phyloP scores from a whole-genome alignment of 2,797 vertebrate species.

The Lerista edwardsae region DNA sequence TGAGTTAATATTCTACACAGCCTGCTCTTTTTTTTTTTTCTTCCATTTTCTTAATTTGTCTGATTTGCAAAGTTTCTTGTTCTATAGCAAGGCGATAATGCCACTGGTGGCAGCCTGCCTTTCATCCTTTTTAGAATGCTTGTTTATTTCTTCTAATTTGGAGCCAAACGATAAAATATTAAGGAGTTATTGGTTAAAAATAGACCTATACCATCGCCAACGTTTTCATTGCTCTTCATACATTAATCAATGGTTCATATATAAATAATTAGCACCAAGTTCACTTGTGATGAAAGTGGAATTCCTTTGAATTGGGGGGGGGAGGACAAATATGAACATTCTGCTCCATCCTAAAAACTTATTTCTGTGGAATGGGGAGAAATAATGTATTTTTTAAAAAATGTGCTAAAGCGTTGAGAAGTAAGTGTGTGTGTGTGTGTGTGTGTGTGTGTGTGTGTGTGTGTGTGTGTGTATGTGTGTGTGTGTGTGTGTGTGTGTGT shows the following conservation, averaged over 20 bases:
- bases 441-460: too few species aligned
- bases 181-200: slow-evolving; percentile 56
- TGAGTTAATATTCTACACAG: accelerated
- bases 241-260: slow-evolving; percentile 68
- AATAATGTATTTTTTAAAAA: slow-evolving; percentile 52
- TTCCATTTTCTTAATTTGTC: neutral
- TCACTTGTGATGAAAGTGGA: slow-evolving; percentile 66
- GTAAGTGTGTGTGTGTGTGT: neutral
- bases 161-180: slow-evolving; percentile 45
- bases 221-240: slow-evolving; percentile 59
- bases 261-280: slow-evolving; percentile 69
- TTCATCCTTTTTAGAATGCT: neutral
- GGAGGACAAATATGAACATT: slow-evolving; percentile 59
- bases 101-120: accelerated
- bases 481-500: too few species aligned
- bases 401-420: slow-evolving; percentile 47
- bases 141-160: slow-evolving; percentile 42
- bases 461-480: too few species aligned
- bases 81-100: neutral
- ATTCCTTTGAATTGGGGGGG: slow-evolving; percentile 60
- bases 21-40: neutral
- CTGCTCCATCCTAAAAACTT: slow-evolving; percentile 47
- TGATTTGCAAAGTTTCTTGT: neutral
- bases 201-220: slow-evolving; percentile 54
- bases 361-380: slow-evolving; percentile 44